These are phyloP conservation scores for Meriones psammophilus DNA, from an alignment of 2,797 vertebrate genomes.

Conservation along the genomic window DNA sequence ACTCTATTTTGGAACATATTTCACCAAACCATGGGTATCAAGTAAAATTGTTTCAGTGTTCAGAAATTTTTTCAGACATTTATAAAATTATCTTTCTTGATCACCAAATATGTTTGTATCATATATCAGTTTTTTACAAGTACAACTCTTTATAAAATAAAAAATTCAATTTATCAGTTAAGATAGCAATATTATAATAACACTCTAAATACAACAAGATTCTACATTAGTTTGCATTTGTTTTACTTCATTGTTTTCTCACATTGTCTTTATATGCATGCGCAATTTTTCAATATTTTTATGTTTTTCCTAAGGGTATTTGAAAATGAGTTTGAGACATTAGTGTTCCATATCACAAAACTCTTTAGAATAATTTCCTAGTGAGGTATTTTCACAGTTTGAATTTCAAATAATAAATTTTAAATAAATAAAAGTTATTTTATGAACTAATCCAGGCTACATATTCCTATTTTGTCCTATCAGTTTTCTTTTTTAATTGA, in stretches of 20 bases:
- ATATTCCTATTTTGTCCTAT: slow-evolving; percentile 28
- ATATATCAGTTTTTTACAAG: neutral
- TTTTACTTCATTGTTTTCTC: slow-evolving; percentile 6
- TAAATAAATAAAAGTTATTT: neutral
- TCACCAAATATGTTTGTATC: neutral
- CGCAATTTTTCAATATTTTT: neutral
- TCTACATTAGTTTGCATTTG: slow-evolving; percentile 15
- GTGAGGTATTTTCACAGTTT: neutral
- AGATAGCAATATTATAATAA: neutral
- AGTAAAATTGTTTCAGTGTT: neutral
- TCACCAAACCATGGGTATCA: slow-evolving; percentile 4
- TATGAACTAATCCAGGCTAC: neutral
- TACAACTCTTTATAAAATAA: neutral
- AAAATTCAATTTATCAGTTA: no score
- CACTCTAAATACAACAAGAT: neutral
- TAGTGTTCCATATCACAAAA: neutral
- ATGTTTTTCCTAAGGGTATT: neutral
- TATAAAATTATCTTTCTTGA: neutral
- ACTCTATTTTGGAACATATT: slow-evolving; percentile 32
- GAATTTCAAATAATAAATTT: slow-evolving; percentile 23
- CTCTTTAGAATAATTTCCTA: neutral
- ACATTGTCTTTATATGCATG: neutral
- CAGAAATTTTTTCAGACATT: slow-evolving; percentile 25
- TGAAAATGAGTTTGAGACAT: neutral
- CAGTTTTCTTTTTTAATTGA: neutral